phyloP scores from a whole-genome alignment of 2,797 vertebrate genomes.

The Iguana delicatissima region DNA sequence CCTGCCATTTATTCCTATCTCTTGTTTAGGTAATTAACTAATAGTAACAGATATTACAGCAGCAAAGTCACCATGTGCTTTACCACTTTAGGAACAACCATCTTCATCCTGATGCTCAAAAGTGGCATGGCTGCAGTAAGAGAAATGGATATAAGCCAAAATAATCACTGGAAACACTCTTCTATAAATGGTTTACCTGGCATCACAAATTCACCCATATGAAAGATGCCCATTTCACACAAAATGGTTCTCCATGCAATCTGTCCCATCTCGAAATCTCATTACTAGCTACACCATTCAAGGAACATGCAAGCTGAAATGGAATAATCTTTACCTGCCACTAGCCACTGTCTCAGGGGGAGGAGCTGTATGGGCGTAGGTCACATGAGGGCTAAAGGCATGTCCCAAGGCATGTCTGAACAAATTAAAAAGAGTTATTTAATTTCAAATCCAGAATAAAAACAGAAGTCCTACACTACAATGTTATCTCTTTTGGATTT shows the following conservation, averaged over 20 bases:
- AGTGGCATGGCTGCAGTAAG: background rate
- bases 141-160: background rate
- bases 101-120: background rate
- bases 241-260: background rate
- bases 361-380: background rate
- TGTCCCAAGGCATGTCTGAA: background rate
- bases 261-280: background rate
- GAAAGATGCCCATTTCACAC: background rate
- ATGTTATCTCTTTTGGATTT: background rate
- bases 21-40: conserved; percentile 12
- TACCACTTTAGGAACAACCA: conserved; percentile 3
- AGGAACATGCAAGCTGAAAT: background rate
- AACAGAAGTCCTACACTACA: background rate
- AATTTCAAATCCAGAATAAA: background rate
- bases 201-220: background rate
- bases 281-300: background rate
- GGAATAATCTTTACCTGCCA: background rate
- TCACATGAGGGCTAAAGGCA: background rate
- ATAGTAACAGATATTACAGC: conserved; percentile 2
- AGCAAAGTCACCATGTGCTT: background rate
- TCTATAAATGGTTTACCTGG: background rate
- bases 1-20: background rate
- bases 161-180: background rate
- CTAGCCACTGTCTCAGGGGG: background rate
- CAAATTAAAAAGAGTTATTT: background rate